Conservation (phyloP, 2,113 vertebrate species). For the Neogobius melanostomus region DNA sequence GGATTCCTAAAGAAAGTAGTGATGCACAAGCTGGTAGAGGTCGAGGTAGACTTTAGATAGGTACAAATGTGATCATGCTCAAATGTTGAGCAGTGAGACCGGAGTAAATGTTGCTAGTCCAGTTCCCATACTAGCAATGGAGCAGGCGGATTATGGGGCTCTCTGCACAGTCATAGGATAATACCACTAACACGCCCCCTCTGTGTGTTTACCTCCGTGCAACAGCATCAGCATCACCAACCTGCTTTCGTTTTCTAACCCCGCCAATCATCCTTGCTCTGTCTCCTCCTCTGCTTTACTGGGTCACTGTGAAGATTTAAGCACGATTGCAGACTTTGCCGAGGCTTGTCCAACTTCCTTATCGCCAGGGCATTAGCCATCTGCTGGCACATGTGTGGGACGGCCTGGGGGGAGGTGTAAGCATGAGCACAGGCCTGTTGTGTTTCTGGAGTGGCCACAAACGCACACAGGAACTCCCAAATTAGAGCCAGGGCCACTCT, state of each 20-base stretch:
- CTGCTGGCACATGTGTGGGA: conserved; percentile 62
- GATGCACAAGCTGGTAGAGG: not conserved
- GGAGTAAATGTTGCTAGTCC: conserved; percentile 23
- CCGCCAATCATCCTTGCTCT: conserved; percentile 12
- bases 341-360: conserved; percentile 51
- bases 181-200: conserved; percentile 34
- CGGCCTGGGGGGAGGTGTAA: conserved; percentile 40
- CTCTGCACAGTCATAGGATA: conserved; percentile 44
- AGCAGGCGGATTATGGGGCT: conserved; percentile 20
- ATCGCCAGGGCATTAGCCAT: conserved; percentile 65
- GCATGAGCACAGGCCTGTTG: conserved; percentile 15
- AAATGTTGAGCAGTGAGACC: conserved; percentile 17
- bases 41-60: conserved; percentile 40
- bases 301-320: conserved; percentile 48
- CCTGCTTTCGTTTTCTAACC: not conserved
- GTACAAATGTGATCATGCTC: conserved; percentile 16
- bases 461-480: conserved; percentile 62
- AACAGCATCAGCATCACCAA: conserved; percentile 33
- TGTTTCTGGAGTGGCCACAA: conserved; percentile 53
- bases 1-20: too few species aligned
- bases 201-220: conserved; percentile 31
- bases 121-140: not conserved
- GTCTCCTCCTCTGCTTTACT: conserved; percentile 32
- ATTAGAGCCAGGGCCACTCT: conserved; percentile 48
- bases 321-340: conserved; percentile 52